phyloP scores from a whole-genome alignment of 2,113 vertebrate species.

The Megalops atlanticus region DNA sequence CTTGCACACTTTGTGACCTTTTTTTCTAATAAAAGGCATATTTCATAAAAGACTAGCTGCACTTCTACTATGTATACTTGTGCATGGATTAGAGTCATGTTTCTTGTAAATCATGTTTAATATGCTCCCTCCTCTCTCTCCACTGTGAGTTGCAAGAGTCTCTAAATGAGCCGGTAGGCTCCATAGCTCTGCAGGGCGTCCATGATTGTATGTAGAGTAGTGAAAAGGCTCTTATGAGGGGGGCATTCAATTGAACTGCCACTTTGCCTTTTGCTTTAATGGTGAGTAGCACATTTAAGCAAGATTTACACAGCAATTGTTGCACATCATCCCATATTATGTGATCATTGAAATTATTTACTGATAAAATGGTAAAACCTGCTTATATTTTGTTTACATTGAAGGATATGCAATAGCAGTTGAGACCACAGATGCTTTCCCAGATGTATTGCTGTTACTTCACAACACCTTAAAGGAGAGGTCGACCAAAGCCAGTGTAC shows the following conservation, averaged over 20 bases:
- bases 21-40: not conserved
- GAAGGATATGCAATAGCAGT: too few species aligned
- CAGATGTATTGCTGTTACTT: too few species aligned
- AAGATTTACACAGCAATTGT: too few species aligned
- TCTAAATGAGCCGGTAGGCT: not conserved
- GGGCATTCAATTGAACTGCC: not conserved
- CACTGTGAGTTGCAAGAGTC: not conserved
- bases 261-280: not conserved
- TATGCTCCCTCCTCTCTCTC: not conserved
- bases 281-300: too few species aligned
- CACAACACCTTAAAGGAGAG: too few species aligned
- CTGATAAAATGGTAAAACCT: too few species aligned
- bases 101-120: conserved; percentile 2
- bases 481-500: too few species aligned
- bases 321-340: too few species aligned
- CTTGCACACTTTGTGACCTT: not conserved
- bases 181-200: not conserved
- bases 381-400: too few species aligned
- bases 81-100: not conserved
- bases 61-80: not conserved
- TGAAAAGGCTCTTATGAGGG: not conserved
- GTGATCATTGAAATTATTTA: too few species aligned
- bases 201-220: not conserved
- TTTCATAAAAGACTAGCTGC: not conserved
- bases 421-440: too few species aligned